Evolutionary conservation across 64 coral and sea anemone species (phyloP), one percentile per base, ranked within the genome.

Genomic region (Pachyseris speciosa): DNA sequence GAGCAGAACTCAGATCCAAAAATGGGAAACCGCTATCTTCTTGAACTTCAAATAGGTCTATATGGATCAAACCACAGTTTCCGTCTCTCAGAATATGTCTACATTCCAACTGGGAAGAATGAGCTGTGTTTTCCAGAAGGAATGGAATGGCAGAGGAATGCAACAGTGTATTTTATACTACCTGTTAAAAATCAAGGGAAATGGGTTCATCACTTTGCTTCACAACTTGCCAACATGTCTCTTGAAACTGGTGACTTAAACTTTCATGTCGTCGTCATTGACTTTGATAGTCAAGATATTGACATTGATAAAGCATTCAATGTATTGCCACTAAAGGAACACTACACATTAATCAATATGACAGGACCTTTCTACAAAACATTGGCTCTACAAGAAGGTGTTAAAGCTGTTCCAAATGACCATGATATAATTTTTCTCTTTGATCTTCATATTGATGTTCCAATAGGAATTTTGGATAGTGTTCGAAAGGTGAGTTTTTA

Each of bases 71-170:
- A 84, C 29, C n/a, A 45, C 10, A 84, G 44, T 29, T 64, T 84
- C 7, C 89, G 81, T 48, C 25, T 73, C 24, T 91, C 89, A n/a
- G 80, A 91, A 31, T 84, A 91, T 39, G 44, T 91, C 3, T 84
- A 74, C 20, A 17, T 16, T 40, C 33, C 31, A 61, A 59, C 0
- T 39, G 77, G 17, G 16, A 39, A 40, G 17, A 37, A 58, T 22
- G 77, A 81, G 53, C 51, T 81, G 4, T 86, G 84, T 49, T 86
- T 71, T 37, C 84, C 84, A 39, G 34, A 86, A 86, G 84, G 66
- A 10, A 50, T 86, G 44, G 29, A 72, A 28, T 86, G 84, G 84
- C 5, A 72, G 19, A 72, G 43, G 20, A 72, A 69, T 53, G 44
- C 65, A 22, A 72, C 64, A n/a, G n/a, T 86, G 5, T 86, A 86